Conservation (phyloP, 2,888 invertebrate species). For the Lithosia quadra region DNA sequence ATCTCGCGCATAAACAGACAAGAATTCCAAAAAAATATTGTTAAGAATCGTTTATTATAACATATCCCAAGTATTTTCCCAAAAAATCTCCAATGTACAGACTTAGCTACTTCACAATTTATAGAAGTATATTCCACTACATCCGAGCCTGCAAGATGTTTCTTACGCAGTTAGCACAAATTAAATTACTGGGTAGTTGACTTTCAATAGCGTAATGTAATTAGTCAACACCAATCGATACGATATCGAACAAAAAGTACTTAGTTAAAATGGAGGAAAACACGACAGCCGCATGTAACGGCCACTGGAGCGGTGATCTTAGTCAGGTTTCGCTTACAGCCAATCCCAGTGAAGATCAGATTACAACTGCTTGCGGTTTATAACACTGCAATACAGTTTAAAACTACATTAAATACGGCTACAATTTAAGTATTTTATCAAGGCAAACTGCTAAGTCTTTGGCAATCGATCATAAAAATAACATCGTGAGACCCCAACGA, state of each 20-base stretch:
- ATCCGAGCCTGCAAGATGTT: neutral
- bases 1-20: too few relatives aligned
- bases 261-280: constrained; percentile 62
- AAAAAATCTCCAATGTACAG: too few relatives aligned
- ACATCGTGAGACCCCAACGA: constrained; percentile 36
- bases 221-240: constrained; percentile 51
- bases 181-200: neutral
- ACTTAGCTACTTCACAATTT: too few relatives aligned
- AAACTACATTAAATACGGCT: constrained; percentile 21
- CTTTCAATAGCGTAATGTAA: constrained; percentile 41
- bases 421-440: constrained; percentile 45
- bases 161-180: neutral
- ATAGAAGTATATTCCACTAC: constrained; percentile 23
- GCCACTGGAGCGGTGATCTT: constrained; percentile 50
- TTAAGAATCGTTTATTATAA: too few relatives aligned
- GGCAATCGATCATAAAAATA: constrained; percentile 42
- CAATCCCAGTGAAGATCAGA: constrained; percentile 50
- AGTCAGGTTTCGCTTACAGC: constrained; percentile 65
- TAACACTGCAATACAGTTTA: constrained; percentile 38
- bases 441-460: constrained; percentile 34
- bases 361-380: constrained; percentile 61
- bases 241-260: constrained; percentile 59
- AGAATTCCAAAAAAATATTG: too few relatives aligned
- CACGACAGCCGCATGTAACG: constrained; percentile 48
- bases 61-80: too few relatives aligned